Evolutionary conservation across 2,797 vertebrate genomes (phyloP), one percentile per base, ranked within the genome.

Genomic region (Labeo calbasu): DNA sequence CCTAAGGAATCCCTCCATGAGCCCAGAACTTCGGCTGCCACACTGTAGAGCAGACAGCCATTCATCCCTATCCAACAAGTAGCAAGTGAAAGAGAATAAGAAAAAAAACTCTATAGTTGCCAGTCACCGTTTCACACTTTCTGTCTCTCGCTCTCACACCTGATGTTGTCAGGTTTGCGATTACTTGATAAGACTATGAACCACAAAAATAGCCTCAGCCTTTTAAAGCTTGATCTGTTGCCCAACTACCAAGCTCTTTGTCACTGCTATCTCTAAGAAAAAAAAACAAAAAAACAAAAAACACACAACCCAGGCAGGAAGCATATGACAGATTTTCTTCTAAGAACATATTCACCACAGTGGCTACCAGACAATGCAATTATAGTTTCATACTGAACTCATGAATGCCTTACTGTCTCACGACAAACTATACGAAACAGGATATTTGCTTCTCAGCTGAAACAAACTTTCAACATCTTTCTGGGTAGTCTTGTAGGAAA

Each of bases 401-500:
- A 51, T 40, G n/a, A 70, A 59, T 57, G 25, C 7, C 43, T 79
- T 73, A 6, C 17, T 78, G n/a, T 81, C 13, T 53, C 3, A 21
- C 32, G 53, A 81, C 40, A 68, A 73, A 48, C 8, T 11, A 59
- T 10, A 28, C 23, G 0, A 84, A 73, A 70, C 73, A 86, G 77
- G 79, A 82, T 69, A 86, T 84, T 36, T 79, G 32, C 43, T 73
- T 75, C 84, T 70, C n/a, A 5, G 21, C 25, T 46, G 5, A 53
- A 50, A 73, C 46, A 48, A 86, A 68, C 25, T 46, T 57, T 71
- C 5, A 13, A 1, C 36, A 81, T 51, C 6, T 40, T 23, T 72
- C 17, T 13, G 51, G 21, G 63, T 83, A 48, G 23, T 40, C 57
- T 57, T 82, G 23, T 84, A 85, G 80, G 71, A 89, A 88, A 85